phyloP scores from a whole-genome alignment of 2,797 vertebrate genomes.

The Lepus townsendii region DNA sequence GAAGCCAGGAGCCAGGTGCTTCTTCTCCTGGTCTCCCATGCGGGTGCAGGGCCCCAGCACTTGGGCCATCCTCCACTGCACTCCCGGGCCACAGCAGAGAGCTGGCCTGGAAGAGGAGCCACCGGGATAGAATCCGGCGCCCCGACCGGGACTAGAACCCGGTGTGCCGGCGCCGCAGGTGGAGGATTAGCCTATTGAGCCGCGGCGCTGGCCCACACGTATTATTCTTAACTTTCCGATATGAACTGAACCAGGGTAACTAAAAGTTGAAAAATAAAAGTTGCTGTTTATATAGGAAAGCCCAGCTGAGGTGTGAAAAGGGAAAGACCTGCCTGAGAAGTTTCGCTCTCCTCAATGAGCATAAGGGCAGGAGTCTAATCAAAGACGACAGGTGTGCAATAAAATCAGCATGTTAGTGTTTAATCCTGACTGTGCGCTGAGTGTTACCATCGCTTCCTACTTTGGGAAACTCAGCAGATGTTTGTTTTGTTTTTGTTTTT shows the following conservation, averaged over 20 bases:
- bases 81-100: no score
- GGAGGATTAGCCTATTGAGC: no score
- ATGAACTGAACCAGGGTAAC: slow-evolving; percentile 38
- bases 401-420: slow-evolving; percentile 46
- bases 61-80: no score
- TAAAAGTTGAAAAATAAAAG: neutral
- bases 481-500: slow-evolving; percentile 25
- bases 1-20: no score
- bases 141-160: no score
- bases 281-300: neutral
- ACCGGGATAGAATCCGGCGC: no score
- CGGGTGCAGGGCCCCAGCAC: no score
- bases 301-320: neutral
- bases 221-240: neutral
- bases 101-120: no score
- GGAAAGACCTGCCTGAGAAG: neutral
- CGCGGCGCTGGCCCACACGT: no score
- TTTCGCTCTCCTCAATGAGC: neutral
- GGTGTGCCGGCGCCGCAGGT: no score
- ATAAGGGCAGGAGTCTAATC: neutral
- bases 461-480: neutral
- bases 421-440: slow-evolving; percentile 20
- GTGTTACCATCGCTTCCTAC: slow-evolving; percentile 46
- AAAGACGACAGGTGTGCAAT: neutral
- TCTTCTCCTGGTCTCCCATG: no score